Conservation (phyloP, 2,797 vertebrate genomes). For the Acanthurus lineatus region DNA sequence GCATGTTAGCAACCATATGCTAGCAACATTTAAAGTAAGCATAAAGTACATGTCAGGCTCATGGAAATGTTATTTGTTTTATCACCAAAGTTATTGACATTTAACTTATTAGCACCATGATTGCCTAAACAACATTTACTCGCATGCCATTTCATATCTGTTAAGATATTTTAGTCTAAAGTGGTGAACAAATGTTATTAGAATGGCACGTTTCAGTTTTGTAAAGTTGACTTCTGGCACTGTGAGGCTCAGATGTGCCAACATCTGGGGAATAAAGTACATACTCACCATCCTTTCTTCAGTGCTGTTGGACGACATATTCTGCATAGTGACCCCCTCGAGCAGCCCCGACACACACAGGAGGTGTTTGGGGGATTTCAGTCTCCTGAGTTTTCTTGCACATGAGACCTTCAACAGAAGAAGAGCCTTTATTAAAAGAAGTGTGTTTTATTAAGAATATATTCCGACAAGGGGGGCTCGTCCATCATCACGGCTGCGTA, state of each 20-base stretch:
- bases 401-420: conserved; percentile 44
- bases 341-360: conserved; percentile 20
- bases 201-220: background rate
- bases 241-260: conserved; percentile 13
- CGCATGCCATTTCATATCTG: background rate
- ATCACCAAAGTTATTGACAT: background rate
- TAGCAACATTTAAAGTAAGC: too few species aligned
- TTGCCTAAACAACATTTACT: background rate
- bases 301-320: conserved; percentile 29
- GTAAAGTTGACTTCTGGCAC: conserved; percentile 32
- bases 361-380: conserved; percentile 21
- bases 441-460: conserved; percentile 77
- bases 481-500: conserved; percentile 77
- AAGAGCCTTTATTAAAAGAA: conserved; percentile 61
- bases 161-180: background rate
- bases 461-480: conserved; percentile 67
- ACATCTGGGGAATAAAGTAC: conserved; percentile 26
- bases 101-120: background rate
- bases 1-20: background rate
- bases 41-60: too few species aligned
- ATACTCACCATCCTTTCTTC: conserved; percentile 9
- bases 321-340: conserved; percentile 39
- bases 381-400: conserved; percentile 39
- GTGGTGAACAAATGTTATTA: background rate
- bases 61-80: background rate